Base-by-base conservation (phyloP, 2,888 invertebrate genomes). In the Myathropa florea region DNA sequence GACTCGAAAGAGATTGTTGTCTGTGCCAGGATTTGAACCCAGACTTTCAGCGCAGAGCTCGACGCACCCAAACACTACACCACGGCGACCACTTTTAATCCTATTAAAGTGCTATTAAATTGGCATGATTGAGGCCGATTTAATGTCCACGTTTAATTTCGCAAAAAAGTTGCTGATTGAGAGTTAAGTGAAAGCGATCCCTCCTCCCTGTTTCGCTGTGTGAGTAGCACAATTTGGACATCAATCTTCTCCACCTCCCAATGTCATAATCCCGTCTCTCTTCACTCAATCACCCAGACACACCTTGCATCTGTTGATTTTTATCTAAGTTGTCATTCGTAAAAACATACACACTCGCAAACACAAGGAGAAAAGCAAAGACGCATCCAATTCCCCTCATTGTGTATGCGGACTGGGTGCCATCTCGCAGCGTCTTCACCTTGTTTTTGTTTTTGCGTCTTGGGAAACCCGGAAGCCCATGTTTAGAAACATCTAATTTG, bases 391-490 rank as follows among this genome's bases (percentile, higher is more conserved):
- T 72, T 28, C 61, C 4, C 71, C 10, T 53, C 65, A 85, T 85
- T 78, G 60, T n/a, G 60, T 30, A 85, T 85, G 64, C 85, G 60
- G 60, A 53, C 14, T 55, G 68, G 67, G 80, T 80, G 71, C 10
- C 53, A 55, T 60, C 64, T 65, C 21, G 39, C 18, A 60, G 60
- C 26, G 55, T 70, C 14, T 30, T 57, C 18, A 57, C 4, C 7
- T 26, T 18, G 30, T 24, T 26, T 30, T 30, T 33, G 4, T 14
- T 0, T 59, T 12, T 26, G 18, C 39, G 23, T 68, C 67, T 75
- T 76, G 33, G 70, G 55, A 46, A 46, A 85, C 77, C 81, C 81
- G 85, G 85, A 85, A 85, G 61, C 26, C 18, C 3, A 33, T 46
- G 23, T 12, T 36, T 46, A 24, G 6, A 23, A 57, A 21, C 63